These are phyloP conservation scores for Dendropsophus ebraccatus DNA, from an alignment of 2,113 vertebrate species.

Conservation along the genomic window DNA sequence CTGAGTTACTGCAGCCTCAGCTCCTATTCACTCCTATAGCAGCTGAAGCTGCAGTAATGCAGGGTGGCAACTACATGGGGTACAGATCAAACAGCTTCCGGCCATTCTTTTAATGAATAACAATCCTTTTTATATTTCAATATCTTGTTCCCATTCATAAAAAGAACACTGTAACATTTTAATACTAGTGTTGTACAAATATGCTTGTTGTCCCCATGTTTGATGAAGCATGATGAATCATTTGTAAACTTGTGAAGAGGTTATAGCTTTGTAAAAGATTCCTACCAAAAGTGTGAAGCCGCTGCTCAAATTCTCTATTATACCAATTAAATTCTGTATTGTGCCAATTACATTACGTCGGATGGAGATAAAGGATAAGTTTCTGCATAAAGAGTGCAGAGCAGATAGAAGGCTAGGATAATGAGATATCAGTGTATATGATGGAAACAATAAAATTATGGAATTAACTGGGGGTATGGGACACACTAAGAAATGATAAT, in stretches of 20 bases:
- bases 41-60: too few relatives aligned
- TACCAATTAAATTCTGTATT: neutral
- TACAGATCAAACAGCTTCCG: too few relatives aligned
- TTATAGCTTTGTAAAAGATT: neutral
- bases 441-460: neutral
- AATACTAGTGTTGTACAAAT: neutral
- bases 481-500: neutral
- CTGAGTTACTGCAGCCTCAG: too few relatives aligned
- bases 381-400: too few relatives aligned
- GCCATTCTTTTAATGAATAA: too few relatives aligned
- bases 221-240: neutral
- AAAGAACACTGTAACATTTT: neutral
- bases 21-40: too few relatives aligned
- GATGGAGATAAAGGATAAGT: neutral
- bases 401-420: neutral
- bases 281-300: neutral
- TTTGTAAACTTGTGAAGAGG: neutral
- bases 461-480: neutral
- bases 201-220: neutral
- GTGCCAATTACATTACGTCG: neutral
- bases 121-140: neutral
- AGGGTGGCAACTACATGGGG: too few relatives aligned
- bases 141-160: neutral
- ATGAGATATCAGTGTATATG: neutral
- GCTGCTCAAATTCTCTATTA: neutral